phyloP scores from a whole-genome alignment of 2,113 vertebrate species.

The Lepisosteus oculatus region DNA sequence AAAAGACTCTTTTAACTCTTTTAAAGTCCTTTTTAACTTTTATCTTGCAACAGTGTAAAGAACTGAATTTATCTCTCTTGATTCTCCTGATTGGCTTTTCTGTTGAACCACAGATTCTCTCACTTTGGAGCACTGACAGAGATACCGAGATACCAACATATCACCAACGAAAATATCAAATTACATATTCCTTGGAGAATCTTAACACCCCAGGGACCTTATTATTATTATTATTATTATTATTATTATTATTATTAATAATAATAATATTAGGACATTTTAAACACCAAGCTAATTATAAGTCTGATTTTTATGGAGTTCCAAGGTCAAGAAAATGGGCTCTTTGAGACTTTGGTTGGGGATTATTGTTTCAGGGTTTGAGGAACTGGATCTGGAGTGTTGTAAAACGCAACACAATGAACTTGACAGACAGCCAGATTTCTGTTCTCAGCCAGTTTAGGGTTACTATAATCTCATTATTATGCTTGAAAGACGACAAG shows the following conservation, averaged over 20 bases:
- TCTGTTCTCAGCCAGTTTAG: conserved; percentile 81
- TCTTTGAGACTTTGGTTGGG: conserved; percentile 62
- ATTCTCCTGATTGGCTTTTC: too few species aligned
- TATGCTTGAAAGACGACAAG: conserved; percentile 87
- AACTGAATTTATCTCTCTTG: too few species aligned
- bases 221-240: not conserved
- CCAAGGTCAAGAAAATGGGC: conserved; percentile 46
- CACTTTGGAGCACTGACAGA: too few species aligned
- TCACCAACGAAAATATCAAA: too few species aligned
- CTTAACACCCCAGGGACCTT: not conserved
- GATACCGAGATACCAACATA: too few species aligned
- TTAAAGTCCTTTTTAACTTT: too few species aligned
- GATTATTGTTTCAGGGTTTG: conserved; percentile 67
- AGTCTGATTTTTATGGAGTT: conserved; percentile 52
- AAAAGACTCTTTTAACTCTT: too few species aligned
- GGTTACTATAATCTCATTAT: conserved; percentile 89
- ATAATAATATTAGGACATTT: conserved; percentile 7
- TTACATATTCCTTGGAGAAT: too few species aligned
- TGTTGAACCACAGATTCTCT: too few species aligned
- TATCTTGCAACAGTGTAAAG: too few species aligned
- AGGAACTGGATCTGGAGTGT: conserved; percentile 75
- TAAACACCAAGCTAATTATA: conserved; percentile 40
- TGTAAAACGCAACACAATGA: conserved; percentile 77
- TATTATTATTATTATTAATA: conserved; percentile 13
- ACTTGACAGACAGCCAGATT: conserved; percentile 84